Evolutionary conservation across 2,797 vertebrate genomes (phyloP).

Genomic region (Lepus townsendii): DNA sequence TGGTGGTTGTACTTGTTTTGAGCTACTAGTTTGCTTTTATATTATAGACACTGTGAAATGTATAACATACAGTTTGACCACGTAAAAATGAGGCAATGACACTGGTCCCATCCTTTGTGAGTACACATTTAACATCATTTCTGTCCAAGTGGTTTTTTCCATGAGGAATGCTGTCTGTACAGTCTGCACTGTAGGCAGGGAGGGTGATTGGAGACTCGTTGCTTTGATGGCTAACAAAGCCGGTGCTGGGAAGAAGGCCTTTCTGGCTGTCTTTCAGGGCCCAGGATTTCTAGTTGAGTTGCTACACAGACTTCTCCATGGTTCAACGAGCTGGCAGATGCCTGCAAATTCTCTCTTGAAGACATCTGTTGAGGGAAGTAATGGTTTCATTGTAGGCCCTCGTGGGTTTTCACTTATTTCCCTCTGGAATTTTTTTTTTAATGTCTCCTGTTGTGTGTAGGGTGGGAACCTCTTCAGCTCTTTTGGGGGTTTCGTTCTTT

Average conservation of each 20-base stretch:
- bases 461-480: conserved; percentile 21
- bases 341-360: conserved; percentile 53
- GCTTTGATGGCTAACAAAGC: conserved; percentile 39
- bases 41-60: neutral
- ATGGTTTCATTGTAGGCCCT: conserved; percentile 54
- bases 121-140: neutral
- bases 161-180: neutral
- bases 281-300: conserved; percentile 65
- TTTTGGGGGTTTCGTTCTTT: conserved; percentile 48
- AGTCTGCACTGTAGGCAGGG: neutral
- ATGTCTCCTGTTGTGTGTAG: conserved; percentile 31
- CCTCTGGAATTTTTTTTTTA: conserved; percentile 18
- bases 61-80: neutral
- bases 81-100: neutral
- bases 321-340: conserved; percentile 57
- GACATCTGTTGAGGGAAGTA: conserved; percentile 70
- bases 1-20: neutral
- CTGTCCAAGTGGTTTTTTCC: neutral
- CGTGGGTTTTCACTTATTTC: conserved; percentile 65
- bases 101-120: neutral
- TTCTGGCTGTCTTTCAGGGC: conserved; percentile 32
- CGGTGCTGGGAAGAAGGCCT: neutral
- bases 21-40: neutral
- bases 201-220: neutral
- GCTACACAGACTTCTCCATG: conserved; percentile 50